phyloP scores from a whole-genome alignment of 1,140 invertebrate genomes.

The Atta cephalotes region DNA sequence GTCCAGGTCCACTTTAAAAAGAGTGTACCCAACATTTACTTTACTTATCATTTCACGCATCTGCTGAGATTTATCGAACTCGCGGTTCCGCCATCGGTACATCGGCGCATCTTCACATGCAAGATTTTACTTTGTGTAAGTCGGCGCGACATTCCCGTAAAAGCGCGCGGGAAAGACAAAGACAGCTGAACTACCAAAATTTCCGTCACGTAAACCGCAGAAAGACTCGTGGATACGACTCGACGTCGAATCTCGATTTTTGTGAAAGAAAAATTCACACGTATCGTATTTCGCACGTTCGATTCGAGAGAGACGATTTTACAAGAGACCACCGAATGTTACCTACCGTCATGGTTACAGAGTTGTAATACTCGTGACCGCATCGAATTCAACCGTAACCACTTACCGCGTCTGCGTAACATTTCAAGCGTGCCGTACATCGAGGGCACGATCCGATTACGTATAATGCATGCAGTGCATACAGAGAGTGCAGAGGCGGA shows the following conservation, averaged over 20 bases:
- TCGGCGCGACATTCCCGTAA: slow-evolving; percentile 25
- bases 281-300: slow-evolving; percentile 37
- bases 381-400: slow-evolving; percentile 40
- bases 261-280: slow-evolving; percentile 19
- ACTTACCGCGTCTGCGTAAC: slow-evolving; percentile 56
- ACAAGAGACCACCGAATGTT: slow-evolving; percentile 27
- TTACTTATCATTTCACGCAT: neutral
- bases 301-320: slow-evolving; percentile 18
- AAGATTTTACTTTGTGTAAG: neutral
- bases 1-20: neutral
- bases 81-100: neutral
- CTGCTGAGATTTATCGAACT: neutral
- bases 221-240: neutral
- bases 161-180: slow-evolving; percentile 10
- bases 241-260: slow-evolving; percentile 25
- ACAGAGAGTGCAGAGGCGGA: neutral
- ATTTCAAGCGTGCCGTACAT: slow-evolving; percentile 70
- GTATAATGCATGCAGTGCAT: slow-evolving; percentile 49
- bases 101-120: neutral
- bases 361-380: slow-evolving; percentile 26
- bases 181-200: slow-evolving; percentile 24
- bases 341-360: slow-evolving; percentile 14
- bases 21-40: neutral
- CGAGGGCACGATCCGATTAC: slow-evolving; percentile 68
- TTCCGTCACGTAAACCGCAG: slow-evolving; percentile 51